Conservation (phyloP, 1,140 invertebrate genomes). For the Pseudomyrmex concolor region DNA sequence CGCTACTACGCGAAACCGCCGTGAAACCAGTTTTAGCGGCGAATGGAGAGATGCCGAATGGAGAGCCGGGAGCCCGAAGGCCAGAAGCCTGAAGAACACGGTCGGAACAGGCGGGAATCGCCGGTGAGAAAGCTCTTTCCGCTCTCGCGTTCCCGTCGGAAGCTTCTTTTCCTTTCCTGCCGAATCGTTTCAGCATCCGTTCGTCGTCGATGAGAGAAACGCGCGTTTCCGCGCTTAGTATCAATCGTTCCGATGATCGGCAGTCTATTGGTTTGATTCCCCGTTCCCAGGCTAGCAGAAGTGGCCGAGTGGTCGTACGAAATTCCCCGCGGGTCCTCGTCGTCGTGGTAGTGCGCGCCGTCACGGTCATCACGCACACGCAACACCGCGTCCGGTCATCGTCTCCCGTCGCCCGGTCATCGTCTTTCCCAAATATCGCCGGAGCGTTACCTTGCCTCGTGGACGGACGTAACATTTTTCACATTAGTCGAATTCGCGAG, state of each 20-base stretch:
- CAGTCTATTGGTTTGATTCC: slow-evolving; percentile 85
- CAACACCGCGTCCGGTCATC: slow-evolving; percentile 15
- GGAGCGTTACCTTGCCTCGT: background rate
- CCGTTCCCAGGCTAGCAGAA: slow-evolving; percentile 81
- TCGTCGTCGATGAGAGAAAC: background rate
- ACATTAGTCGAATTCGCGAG: background rate
- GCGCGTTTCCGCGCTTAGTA: slow-evolving; percentile 42
- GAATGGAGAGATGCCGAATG: background rate
- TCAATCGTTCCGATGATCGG: slow-evolving; percentile 82
- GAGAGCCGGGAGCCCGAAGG: background rate
- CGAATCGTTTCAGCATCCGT: slow-evolving; percentile 22
- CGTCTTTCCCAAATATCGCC: slow-evolving; percentile 35
- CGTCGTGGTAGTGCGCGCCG: slow-evolving; percentile 57
- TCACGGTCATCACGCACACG: slow-evolving; percentile 46
- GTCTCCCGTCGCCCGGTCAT: slow-evolving; percentile 1
- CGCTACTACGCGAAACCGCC: background rate
- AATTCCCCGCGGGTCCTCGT: slow-evolving; percentile 73
- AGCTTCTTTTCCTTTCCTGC: background rate
- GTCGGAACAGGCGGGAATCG: slow-evolving; percentile 75
- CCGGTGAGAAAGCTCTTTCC: slow-evolving; percentile 53
- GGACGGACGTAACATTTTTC: background rate
- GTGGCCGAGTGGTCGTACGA: slow-evolving; percentile 75
- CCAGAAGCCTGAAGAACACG: background rate
- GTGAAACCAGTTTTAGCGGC: slow-evolving; percentile 26
- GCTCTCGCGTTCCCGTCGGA: background rate